A percentile compares a stretch with the other conserved stretches of the same genome.
Conservation (phyloP, 2,113 vertebrate species). For the Leptobrachium leishanense region DNA sequence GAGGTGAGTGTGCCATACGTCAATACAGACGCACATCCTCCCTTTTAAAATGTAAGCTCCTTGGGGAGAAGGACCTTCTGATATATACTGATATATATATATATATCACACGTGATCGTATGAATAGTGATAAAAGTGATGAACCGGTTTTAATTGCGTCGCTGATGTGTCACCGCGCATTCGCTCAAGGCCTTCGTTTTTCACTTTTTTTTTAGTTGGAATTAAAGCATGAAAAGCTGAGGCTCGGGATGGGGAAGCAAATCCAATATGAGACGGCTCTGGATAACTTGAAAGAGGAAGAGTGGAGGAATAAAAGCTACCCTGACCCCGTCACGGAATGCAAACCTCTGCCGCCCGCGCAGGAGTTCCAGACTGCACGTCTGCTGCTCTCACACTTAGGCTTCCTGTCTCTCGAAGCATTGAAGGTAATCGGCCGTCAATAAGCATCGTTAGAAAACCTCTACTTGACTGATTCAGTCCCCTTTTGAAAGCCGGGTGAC, state of each 20-base stretch:
- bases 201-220: conserved; percentile 71
- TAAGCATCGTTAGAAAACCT: no score
- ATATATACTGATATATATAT: no score
- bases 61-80: no score
- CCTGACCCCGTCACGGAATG: conserved; percentile 87
- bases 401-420: conserved; percentile 89
- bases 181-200: no score
- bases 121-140: no score
- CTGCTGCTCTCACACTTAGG: conserved; percentile 95
- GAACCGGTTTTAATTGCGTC: no score
- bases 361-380: conserved; percentile 94
- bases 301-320: conserved; percentile 79
- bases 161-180: no score
- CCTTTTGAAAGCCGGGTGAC: no score
- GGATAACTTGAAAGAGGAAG: conserved; percentile 82
- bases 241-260: conserved; percentile 85
- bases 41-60: no score
- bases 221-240: conserved; percentile 85
- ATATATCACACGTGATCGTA: no score
- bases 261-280: conserved; percentile 83
- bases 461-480: no score
- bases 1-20: conserved; percentile 72
- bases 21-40: no score
- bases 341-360: conserved; percentile 83
- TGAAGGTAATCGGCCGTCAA: conserved; percentile 76